phyloP scores from a whole-genome alignment of 2,888 invertebrate genomes.

The Eupithecia abbreviata region DNA sequence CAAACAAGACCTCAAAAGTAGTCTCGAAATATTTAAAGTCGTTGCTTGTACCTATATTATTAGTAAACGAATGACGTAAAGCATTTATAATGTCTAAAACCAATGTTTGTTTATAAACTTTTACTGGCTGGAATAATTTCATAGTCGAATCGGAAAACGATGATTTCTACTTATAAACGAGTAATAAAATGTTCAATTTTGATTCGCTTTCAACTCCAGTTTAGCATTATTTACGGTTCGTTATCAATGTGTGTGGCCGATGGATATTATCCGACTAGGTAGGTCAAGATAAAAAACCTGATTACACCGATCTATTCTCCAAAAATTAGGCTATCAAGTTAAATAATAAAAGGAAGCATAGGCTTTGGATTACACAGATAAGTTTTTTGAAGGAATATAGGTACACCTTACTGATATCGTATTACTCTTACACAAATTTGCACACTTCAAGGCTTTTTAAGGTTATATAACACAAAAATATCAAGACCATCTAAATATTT shows the following conservation, averaged over 20 bases:
- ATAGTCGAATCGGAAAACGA: constrained; percentile 13
- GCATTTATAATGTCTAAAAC: background rate
- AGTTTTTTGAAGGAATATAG: constrained; percentile 12
- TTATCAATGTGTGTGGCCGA: constrained; percentile 45
- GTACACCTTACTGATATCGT: background rate
- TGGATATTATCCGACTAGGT: constrained; percentile 40
- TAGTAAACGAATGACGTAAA: background rate
- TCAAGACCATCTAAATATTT: constrained; percentile 44
- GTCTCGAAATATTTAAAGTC: constrained; percentile 1
- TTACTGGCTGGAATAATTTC: constrained; percentile 4
- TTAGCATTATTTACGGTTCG: constrained; percentile 35
- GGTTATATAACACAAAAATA: constrained; percentile 38
- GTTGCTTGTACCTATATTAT: background rate
- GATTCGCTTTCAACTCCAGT: constrained; percentile 35
- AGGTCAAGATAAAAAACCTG: constrained; percentile 38
- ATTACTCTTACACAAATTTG: background rate
- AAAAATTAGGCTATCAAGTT: constrained; percentile 47
- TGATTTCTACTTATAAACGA: constrained; percentile 25
- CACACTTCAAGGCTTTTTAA: constrained; percentile 25
- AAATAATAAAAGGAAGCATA: constrained; percentile 45
- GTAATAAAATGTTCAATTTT: constrained; percentile 29
- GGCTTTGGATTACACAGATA: constrained; percentile 41
- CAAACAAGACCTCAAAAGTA: constrained; percentile 9
- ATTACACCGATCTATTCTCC: constrained; percentile 35
- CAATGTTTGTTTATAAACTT: background rate